A percentile compares a stretch with the other conserved stretches of the same genome.
These are phyloP conservation scores for Globia sparganii DNA, from an alignment of 2,888 invertebrate species.

Conservation along the genomic window DNA sequence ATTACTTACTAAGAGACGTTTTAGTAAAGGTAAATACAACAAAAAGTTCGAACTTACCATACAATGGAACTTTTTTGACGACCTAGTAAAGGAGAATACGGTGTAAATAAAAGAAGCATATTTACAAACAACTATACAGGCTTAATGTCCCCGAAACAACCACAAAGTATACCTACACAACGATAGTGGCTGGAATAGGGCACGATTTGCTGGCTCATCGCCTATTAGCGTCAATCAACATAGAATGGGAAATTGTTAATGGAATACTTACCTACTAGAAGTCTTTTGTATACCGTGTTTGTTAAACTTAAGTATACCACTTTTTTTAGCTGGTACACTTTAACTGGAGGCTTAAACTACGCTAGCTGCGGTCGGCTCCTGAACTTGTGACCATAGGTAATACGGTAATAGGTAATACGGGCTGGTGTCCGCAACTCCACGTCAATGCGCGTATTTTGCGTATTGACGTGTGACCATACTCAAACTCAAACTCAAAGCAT, in stretches of 20 bases:
- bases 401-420: too few species aligned
- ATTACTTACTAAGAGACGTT: neutral
- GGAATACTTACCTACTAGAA: conserved; percentile 39
- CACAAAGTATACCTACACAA: conserved; percentile 33
- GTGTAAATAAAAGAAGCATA: conserved; percentile 34
- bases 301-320: conserved; percentile 3
- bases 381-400: too few species aligned
- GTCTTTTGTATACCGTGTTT: conserved; percentile 27
- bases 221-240: conserved; percentile 62
- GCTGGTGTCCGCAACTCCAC: too few species aligned
- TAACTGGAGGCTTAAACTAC: neutral
- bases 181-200: conserved; percentile 41
- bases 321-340: neutral
- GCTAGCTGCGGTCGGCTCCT: too few species aligned
- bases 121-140: conserved; percentile 36
- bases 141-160: conserved; percentile 38
- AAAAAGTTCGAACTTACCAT: neutral
- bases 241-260: conserved; percentile 39
- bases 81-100: conserved; percentile 23
- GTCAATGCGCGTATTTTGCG: too few species aligned
- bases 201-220: conserved; percentile 62
- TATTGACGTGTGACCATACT: too few species aligned
- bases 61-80: neutral
- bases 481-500: too few species aligned
- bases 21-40: neutral